A percentile compares a stretch with the other conserved stretches of the same genome.
phyloP scores from a whole-genome alignment of 1,140 invertebrate genomes.

The Pristionchus pacificus region DNA sequence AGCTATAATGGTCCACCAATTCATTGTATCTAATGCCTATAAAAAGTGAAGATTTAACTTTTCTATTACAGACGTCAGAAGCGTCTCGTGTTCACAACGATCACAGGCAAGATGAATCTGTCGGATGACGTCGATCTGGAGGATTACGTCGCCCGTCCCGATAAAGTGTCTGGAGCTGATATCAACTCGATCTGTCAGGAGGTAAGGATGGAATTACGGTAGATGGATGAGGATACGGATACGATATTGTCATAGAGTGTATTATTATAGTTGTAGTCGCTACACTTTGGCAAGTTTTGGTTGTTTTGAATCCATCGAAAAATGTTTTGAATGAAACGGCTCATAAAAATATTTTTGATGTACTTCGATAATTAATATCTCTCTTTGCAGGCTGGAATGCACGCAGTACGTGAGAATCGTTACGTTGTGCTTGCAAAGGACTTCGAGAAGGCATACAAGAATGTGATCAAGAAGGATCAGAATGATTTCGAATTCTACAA shows the following conservation, averaged over 20 bases:
- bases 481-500: conserved; percentile 99
- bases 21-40: too few relatives aligned
- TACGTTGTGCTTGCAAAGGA: conserved; percentile 97
- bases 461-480: conserved; percentile 98
- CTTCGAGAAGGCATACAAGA: conserved; percentile 98
- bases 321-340: too few relatives aligned
- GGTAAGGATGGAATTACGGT: conserved; percentile 62
- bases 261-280: too few relatives aligned
- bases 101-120: conserved; percentile 96
- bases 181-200: conserved; percentile 99
- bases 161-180: conserved; percentile 96
- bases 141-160: conserved; percentile 94
- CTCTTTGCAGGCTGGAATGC: conserved; percentile 71
- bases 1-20: too few relatives aligned
- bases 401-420: conserved; percentile 95
- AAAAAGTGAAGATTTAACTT: too few relatives aligned
- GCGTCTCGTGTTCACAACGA: conserved; percentile 94
- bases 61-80: conserved; percentile 75
- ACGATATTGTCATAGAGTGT: too few relatives aligned
- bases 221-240: too few relatives aligned
- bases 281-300: too few relatives aligned
- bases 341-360: too few relatives aligned
- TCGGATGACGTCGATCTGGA: conserved; percentile 97
- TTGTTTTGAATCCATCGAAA: too few relatives aligned
- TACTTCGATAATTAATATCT: too few relatives aligned